Conservation (phyloP, 2,797 vertebrate genomes). For the Glossophaga mutica region DNA sequence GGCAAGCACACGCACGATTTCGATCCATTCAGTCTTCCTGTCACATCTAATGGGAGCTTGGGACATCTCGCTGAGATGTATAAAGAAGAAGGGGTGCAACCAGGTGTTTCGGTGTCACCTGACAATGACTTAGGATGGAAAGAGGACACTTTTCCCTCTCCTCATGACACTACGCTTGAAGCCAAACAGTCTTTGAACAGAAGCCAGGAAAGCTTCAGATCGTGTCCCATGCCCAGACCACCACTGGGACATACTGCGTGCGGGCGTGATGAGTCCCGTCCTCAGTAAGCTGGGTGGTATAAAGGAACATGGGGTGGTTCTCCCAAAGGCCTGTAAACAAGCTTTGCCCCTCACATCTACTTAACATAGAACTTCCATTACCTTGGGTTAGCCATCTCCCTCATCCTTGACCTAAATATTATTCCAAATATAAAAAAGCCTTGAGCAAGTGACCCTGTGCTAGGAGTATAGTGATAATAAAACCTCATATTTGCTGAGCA, state of each 20-base stretch:
- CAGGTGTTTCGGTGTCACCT: neutral
- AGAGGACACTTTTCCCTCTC: neutral
- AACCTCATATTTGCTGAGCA: neutral
- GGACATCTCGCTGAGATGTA: neutral
- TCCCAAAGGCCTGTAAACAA: neutral
- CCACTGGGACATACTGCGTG: neutral
- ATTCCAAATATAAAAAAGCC: neutral
- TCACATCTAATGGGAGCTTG: neutral
- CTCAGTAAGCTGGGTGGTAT: neutral
- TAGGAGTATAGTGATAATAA: neutral
- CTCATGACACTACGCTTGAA: neutral
- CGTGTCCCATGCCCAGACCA: no score
- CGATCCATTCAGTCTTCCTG: neutral
- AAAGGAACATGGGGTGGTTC: rapidly evolving
- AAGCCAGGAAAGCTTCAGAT: neutral
- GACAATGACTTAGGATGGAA: neutral
- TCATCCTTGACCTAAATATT: neutral
- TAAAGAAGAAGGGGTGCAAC: neutral
- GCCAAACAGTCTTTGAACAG: neutral
- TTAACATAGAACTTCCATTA: neutral
- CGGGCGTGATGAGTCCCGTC: neutral
- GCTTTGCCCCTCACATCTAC: neutral
- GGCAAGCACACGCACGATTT: neutral
- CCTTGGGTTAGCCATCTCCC: neutral
- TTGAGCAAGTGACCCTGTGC: neutral